Base-by-base conservation (phyloP, 2,797 vertebrate genomes). In the Channallabes apus region DNA sequence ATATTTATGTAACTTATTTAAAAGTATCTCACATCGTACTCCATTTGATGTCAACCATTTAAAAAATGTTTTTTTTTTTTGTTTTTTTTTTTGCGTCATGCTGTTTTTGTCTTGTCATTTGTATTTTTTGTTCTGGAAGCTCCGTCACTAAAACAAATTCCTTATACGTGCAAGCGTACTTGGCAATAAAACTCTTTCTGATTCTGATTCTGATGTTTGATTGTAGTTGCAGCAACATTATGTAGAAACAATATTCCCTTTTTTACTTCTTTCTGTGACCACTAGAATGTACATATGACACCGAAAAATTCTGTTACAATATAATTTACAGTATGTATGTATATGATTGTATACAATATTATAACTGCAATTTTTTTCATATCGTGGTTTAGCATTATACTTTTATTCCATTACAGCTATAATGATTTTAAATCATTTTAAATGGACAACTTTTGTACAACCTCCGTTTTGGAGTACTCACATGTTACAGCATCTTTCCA, bases 401-500 rank as follows among this genome's bases (percentile, higher is more conserved):
- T 11, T 41, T n/a, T 61, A 35, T 38, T 38, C n/a, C 8, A 6
- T n/a, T 2, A 38, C 58, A 62, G 12, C 22, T n/a, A 17, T 41
- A 62, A 62, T 62, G 46, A 51, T 51, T 51, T 51, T 12, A 12
- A 51, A 51, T 11, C 9, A 51, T 51, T 51, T 51, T 12, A 12
- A 51, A 51, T 9, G 27, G 18, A 11, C 4, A 56, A 24, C 11
- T 61, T 38, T 35, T 58, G 75, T 77, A 17, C 17, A 41, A 62
- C 61, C 35, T 80, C 35, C 2, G 12, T 79, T 3, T n/a, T 62
- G 69, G 29, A 69, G 72, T 38, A 88, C 96, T 94, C 92, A 99
- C 98, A 96, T 84, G 98, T 99, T 76, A 94, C 94, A n/a, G 96
- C 96, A 80, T 96, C 96, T 91, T 94, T 98, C 98, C 98, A 99